These are phyloP conservation scores for Cyprinodon variegatus DNA, from an alignment of 2,113 vertebrate species.

Conservation along the genomic window DNA sequence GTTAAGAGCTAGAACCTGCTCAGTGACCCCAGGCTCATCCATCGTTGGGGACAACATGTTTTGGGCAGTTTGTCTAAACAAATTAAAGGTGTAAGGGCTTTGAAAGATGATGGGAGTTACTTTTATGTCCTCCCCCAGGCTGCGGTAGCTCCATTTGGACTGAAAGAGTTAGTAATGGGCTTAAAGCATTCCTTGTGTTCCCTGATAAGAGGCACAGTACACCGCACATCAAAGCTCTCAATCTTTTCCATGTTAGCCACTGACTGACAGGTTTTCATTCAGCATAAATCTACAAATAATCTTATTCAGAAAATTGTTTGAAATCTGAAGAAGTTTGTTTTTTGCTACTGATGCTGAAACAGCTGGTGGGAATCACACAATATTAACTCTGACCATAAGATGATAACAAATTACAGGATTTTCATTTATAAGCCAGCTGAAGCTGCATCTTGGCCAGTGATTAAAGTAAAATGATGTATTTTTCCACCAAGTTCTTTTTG, in stretches of 20 bases:
- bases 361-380: conserved; percentile 4
- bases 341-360: conserved; percentile 3
- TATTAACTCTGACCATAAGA: conserved; percentile 12
- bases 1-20: conserved; percentile 44
- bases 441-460: background rate
- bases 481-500: background rate
- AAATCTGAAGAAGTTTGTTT: background rate
- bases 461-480: background rate
- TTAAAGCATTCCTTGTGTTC: conserved; percentile 71
- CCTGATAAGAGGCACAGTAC: conserved; percentile 58
- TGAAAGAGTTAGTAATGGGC: conserved; percentile 65
- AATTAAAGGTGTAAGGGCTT: conserved; percentile 69
- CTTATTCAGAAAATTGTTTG: background rate
- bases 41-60: conserved; percentile 60
- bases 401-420: conserved; percentile 2
- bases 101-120: conserved; percentile 60
- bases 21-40: conserved; percentile 37
- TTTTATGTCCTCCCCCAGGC: conserved; percentile 72
- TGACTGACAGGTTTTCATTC: conserved; percentile 32
- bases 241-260: conserved; percentile 66
- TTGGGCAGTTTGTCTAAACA: conserved; percentile 77
- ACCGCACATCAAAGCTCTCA: conserved; percentile 64
- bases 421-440: background rate
- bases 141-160: conserved; percentile 65
- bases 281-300: background rate